Evolutionary conservation across 2,888 invertebrate genomes (phyloP).

Genomic region (Phytoseiulus persimilis): DNA sequence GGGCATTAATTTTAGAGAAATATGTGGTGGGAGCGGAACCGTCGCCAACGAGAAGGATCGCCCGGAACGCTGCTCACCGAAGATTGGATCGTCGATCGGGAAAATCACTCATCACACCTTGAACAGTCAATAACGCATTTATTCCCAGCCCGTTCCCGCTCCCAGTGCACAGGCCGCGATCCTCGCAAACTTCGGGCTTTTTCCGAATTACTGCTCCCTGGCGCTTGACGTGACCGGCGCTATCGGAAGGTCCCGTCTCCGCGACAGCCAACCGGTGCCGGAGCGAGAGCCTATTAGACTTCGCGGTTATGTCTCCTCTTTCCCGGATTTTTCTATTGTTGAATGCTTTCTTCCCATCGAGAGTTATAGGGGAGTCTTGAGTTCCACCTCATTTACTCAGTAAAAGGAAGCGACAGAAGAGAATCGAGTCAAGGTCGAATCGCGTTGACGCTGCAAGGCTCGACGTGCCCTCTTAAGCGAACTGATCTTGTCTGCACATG

Average conservation of each 20-base stretch:
- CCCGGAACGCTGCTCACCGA: background rate
- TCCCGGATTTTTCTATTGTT: background rate
- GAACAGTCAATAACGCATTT: constrained; percentile 5
- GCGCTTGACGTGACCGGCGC: background rate
- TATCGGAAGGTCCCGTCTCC: background rate
- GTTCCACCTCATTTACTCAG: too few relatives aligned
- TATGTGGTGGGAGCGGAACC: background rate
- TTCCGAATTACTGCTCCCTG: background rate
- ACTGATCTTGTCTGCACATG: too few relatives aligned
- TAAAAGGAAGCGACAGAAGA: too few relatives aligned
- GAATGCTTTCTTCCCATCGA: background rate
- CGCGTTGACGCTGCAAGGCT: too few relatives aligned
- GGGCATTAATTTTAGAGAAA: constrained; percentile 38
- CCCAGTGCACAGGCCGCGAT: background rate
- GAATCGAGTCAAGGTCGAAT: too few relatives aligned
- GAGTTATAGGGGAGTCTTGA: background rate
- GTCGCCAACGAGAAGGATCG: background rate
- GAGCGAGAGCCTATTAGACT: background rate
- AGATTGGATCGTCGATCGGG: background rate
- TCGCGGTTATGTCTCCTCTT: background rate
- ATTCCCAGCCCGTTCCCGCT: background rate
- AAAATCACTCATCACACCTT: background rate
- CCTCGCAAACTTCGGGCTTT: background rate
- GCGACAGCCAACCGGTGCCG: background rate
- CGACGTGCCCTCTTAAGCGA: too few relatives aligned